Base-by-base conservation (phyloP, 2,888 invertebrate genomes). In the Pteria penguin region DNA sequence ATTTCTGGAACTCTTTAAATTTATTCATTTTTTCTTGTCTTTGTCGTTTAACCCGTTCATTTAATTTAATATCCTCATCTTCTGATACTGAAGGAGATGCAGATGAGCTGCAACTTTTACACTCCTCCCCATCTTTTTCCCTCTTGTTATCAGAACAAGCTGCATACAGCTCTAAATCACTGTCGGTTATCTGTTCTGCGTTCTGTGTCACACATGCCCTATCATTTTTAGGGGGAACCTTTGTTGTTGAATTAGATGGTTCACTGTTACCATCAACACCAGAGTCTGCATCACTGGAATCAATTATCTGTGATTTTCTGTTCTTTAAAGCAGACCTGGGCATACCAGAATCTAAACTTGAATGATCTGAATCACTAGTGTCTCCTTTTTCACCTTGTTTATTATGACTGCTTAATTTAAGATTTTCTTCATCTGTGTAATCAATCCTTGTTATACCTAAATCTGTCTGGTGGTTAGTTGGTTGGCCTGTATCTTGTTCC, bases 21-120 rank as follows among this genome's bases (percentile, higher is more conserved):
- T 65, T 65, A 27, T 65, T 33, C 14, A 45, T 32, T 45, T 65
- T 65, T 65, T 65, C 22, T 26, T 65, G 36, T 18, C 63, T 36
- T 36, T 65, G 63, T 36, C 63, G 22, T 11, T 36, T 24, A 36
- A 36, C 27, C 26, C 63, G 33, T 5, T 65, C 63, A 36, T 65
- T 8, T n/a, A n/a, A n/a, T 31, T 61, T 61, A 8, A 18, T 8
- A 65, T 27, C 18, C 26, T 65, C 63, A 22, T 65, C 63, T 36
- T 65, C 63, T 33, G 36, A 36, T 36, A 36, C 63, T 27, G 27
- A 27, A 1, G 24, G 27, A 24, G 63, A 65, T 2, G 22, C 22
- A 65, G 8, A 8, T 22, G 32, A 22, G 18, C 24, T 24, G 22
- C 36, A 32, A 36, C 63, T 26, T 61, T 61, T 33, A 61, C 61